Evolutionary conservation across 2,888 invertebrate species (phyloP).

Genomic region (Graphium colonna): DNA sequence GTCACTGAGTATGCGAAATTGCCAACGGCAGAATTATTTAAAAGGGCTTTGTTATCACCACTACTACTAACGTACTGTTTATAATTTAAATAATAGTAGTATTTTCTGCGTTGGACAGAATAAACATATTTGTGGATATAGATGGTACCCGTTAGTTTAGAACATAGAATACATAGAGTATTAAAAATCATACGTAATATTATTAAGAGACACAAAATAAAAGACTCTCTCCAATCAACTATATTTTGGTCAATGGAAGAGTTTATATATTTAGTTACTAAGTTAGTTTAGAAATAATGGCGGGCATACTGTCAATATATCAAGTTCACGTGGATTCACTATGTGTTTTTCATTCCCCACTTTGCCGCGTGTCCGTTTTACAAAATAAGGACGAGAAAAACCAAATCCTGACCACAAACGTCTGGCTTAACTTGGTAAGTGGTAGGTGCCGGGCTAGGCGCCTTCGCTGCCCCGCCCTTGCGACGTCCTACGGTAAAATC

Average conservation of each 20-base stretch:
- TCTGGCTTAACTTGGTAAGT: slow-evolving; percentile 99
- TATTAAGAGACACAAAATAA: background rate
- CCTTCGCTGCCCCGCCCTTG: slow-evolving; percentile 63
- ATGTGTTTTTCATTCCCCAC: slow-evolving; percentile 75
- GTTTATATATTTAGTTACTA: background rate
- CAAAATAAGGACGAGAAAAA: slow-evolving; percentile 97
- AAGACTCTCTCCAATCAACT: no score
- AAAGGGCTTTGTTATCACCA: slow-evolving; percentile 41
- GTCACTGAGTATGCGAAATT: slow-evolving; percentile 37
- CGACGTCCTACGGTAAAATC: slow-evolving; percentile 31
- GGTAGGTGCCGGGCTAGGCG: slow-evolving; percentile 75
- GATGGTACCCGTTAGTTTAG: background rate
- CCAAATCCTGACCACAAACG: slow-evolving; percentile 98
- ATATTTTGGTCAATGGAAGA: no score
- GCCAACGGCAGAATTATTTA: slow-evolving; percentile 39
- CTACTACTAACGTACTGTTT: slow-evolving; percentile 19
- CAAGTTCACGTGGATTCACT: slow-evolving; percentile 40
- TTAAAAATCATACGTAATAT: no score
- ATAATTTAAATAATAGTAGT: background rate
- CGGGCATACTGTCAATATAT: slow-evolving; percentile 1
- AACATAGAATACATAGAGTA: background rate
- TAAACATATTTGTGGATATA: slow-evolving; percentile 4
- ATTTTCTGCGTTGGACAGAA: background rate
- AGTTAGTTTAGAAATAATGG: background rate
- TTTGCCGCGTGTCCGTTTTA: slow-evolving; percentile 82